phyloP scores from a whole-genome alignment of 92 coral and sea anemone species.

The Paramuricea clavata region DNA sequence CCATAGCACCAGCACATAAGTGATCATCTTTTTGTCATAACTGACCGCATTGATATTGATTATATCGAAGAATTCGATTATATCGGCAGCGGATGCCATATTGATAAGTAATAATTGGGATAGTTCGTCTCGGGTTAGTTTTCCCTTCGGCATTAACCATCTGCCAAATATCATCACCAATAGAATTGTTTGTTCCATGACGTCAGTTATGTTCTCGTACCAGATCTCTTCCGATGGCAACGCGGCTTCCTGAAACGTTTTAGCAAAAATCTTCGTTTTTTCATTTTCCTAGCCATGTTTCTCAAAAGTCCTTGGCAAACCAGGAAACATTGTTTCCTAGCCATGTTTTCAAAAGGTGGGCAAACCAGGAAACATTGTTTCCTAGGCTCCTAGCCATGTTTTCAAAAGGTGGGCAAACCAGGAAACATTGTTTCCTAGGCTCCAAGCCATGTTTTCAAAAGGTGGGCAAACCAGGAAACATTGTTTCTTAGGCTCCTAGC shows the following conservation, averaged over 20 bases:
- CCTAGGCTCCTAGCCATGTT: background rate
- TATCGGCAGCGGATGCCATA: conserved; percentile 97
- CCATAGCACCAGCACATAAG: conserved; percentile 86
- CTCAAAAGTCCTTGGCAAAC: too few species aligned
- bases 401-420: conserved; percentile 20
- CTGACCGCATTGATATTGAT: conserved; percentile 75
- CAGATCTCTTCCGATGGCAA: conserved; percentile 30
- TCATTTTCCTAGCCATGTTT: too few species aligned
- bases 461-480: background rate
- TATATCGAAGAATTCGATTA: conserved; percentile 96
- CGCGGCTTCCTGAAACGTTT: conserved; percentile 10
- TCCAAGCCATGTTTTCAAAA: conserved; percentile 15
- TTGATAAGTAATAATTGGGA: conserved; percentile 93
- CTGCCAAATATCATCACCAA: conserved; percentile 93
- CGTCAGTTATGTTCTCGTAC: conserved; percentile 79
- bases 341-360: too few species aligned
- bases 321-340: too few species aligned
- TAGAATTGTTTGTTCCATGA: conserved; percentile 91
- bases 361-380: too few species aligned
- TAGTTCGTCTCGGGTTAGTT: conserved; percentile 87
- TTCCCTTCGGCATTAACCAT: conserved; percentile 92
- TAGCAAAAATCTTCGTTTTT: too few species aligned
- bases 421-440: conserved; percentile 17
- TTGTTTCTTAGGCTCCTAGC: conserved; percentile 20
- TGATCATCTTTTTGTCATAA: conserved; percentile 70